phyloP scores from a whole-genome alignment of 2,888 invertebrate species.

The Leptopilina myrica region DNA sequence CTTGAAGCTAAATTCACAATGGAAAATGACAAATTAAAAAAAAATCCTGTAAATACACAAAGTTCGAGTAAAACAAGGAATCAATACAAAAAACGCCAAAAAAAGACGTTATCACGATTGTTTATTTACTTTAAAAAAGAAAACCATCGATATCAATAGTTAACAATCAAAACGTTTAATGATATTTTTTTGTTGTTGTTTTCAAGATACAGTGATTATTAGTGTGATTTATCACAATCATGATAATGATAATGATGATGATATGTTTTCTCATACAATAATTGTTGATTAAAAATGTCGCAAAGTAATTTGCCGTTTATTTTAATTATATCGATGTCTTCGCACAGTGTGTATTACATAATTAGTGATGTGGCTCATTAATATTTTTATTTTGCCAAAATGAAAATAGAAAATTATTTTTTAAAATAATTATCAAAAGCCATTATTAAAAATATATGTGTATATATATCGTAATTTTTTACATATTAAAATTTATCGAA shows the following conservation, averaged over 20 bases:
- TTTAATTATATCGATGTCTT: constrained; percentile 9
- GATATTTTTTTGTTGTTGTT: neutral
- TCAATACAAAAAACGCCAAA: constrained; percentile 14
- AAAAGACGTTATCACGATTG: constrained; percentile 34
- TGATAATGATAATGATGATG: neutral
- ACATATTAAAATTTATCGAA: too few relatives aligned
- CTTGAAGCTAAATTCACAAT: too few relatives aligned
- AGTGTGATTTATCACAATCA: neutral
- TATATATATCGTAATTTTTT: too few relatives aligned
- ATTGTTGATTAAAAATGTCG: neutral
- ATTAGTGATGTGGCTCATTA: constrained; percentile 2
- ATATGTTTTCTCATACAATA: constrained; percentile 22
- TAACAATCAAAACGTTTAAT: constrained; percentile 26
- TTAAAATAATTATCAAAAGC: neutral
- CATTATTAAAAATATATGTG: neutral
- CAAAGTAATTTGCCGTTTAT: neutral
- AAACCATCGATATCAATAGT: constrained; percentile 32
- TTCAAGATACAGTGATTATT: constrained; percentile 26
- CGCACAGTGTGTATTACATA: neutral
- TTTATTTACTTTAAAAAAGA: constrained; percentile 18
- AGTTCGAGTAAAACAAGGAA: neutral
- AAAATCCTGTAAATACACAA: too few relatives aligned
- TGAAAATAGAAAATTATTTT: neutral
- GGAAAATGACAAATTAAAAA: too few relatives aligned
- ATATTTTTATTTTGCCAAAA: neutral